These are phyloP conservation scores for Zelleria hepariella DNA, from an alignment of 2,888 invertebrate genomes.

Conservation along the genomic window DNA sequence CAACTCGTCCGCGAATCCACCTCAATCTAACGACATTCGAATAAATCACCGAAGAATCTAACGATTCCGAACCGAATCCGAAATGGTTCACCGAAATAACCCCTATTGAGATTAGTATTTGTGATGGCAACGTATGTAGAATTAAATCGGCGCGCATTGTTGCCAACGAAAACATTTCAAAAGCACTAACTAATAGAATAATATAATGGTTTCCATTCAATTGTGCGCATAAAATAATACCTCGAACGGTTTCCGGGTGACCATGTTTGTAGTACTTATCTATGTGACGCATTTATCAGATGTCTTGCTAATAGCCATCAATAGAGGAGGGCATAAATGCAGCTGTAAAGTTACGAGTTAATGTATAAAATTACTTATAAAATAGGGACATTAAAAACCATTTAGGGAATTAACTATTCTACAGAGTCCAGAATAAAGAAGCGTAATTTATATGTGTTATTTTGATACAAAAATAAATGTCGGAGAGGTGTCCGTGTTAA, in stretches of 20 bases:
- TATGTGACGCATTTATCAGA: constrained; percentile 45
- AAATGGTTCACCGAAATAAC: background rate
- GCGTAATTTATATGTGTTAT: constrained; percentile 60
- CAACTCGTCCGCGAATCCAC: constrained; percentile 11
- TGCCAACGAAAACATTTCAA: background rate
- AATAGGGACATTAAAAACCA: constrained; percentile 68
- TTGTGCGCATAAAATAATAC: background rate
- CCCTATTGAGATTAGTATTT: background rate
- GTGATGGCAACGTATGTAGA: background rate
- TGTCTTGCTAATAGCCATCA: constrained; percentile 58
- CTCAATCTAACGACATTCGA: background rate
- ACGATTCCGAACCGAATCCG: background rate
- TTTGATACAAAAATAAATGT: constrained; percentile 59
- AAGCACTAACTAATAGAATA: background rate
- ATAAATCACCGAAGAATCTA: background rate
- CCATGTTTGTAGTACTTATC: constrained; percentile 30
- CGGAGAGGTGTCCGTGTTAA: constrained; percentile 62
- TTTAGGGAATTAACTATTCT: constrained; percentile 66
- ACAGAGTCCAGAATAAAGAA: constrained; percentile 54
- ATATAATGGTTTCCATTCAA: background rate
- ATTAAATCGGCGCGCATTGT: background rate
- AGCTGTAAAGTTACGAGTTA: constrained; percentile 47
- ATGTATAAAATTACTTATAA: constrained; percentile 44
- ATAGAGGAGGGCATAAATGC: constrained; percentile 53
- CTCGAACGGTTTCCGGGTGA: constrained; percentile 43